These are phyloP conservation scores for Lochmaea crataegi DNA, from an alignment of 2,888 invertebrate genomes.

Conservation along the genomic window DNA sequence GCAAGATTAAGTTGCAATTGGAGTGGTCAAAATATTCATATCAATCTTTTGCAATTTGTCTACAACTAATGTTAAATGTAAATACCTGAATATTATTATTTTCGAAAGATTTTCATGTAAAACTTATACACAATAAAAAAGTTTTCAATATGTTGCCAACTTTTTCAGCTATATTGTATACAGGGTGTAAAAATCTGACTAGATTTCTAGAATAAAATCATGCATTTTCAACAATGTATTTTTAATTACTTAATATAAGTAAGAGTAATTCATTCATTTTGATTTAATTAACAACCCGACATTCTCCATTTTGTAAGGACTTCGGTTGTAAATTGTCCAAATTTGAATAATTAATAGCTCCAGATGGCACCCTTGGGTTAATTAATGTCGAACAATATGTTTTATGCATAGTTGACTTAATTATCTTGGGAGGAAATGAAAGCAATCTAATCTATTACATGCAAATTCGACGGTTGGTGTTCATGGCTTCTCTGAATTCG, in stretches of 20 bases:
- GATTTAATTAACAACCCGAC: slow-evolving; percentile 32
- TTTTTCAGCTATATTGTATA: too few relatives aligned
- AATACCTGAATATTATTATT: too few relatives aligned
- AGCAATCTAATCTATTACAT: slow-evolving; percentile 37
- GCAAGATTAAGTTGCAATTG: too few relatives aligned
- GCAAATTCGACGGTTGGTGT: slow-evolving; percentile 26
- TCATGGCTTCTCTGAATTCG: slow-evolving; percentile 10
- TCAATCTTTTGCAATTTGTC: too few relatives aligned
- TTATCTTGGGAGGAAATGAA: slow-evolving; percentile 45
- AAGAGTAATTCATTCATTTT: slow-evolving; percentile 25
- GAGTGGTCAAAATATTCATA: too few relatives aligned
- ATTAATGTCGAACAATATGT: slow-evolving; percentile 52
- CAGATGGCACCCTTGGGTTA: slow-evolving; percentile 44
- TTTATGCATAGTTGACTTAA: slow-evolving; percentile 49
- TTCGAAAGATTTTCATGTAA: too few relatives aligned
- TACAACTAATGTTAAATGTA: too few relatives aligned
- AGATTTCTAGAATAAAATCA: too few relatives aligned
- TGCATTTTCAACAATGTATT: not conserved
- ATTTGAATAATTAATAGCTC: slow-evolving; percentile 40
- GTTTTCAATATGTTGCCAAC: too few relatives aligned
- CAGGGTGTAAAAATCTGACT: too few relatives aligned
- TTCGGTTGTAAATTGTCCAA: slow-evolving; percentile 32
- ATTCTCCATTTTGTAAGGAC: slow-evolving; percentile 27
- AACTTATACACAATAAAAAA: too few relatives aligned
- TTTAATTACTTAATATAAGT: slow-evolving; percentile 20